A percentile compares a stretch with the other conserved stretches of the same genome.
Evolutionary conservation across 1,140 invertebrate genomes (phyloP).

Genomic region (Nebria ingens): DNA sequence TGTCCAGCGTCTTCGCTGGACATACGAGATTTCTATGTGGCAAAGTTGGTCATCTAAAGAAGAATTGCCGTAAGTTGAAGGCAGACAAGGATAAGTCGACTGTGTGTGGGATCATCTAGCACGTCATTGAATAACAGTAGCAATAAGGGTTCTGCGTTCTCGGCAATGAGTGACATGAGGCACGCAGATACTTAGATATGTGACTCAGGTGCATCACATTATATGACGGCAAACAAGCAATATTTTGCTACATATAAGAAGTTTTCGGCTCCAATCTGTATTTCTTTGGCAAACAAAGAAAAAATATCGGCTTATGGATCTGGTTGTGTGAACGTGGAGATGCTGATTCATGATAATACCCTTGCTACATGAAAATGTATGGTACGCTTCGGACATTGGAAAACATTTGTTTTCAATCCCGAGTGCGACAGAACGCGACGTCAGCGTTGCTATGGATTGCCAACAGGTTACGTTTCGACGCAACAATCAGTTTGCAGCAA

Average conservation of each 20-base stretch:
- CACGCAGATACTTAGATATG: slow-evolving; percentile 15
- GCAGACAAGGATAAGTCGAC: neutral
- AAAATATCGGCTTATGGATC: neutral
- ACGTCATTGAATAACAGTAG: too few relatives aligned
- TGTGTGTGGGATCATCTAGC: neutral
- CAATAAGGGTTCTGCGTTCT: neutral
- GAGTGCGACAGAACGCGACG: neutral
- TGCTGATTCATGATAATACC: slow-evolving; percentile 2
- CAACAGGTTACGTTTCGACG: neutral
- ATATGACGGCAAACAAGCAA: slow-evolving; percentile 19
- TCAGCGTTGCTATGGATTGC: neutral
- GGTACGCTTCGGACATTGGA: slow-evolving; percentile 15
- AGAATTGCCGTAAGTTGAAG: too few relatives aligned
- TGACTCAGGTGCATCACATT: slow-evolving; percentile 16
- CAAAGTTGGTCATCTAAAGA: neutral
- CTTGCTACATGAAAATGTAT: slow-evolving; percentile 14
- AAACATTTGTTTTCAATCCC: slow-evolving; percentile 10
- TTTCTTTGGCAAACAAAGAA: slow-evolving; percentile 11
- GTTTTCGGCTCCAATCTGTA: slow-evolving; percentile 14
- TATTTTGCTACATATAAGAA: slow-evolving; percentile 17
- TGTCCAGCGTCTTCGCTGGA: too few relatives aligned
- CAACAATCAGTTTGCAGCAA: neutral
- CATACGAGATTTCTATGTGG: too few relatives aligned
- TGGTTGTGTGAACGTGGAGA: neutral
- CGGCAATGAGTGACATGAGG: neutral